Conservation (phyloP, 2,888 invertebrate species). For the Tenodera sinensis region DNA sequence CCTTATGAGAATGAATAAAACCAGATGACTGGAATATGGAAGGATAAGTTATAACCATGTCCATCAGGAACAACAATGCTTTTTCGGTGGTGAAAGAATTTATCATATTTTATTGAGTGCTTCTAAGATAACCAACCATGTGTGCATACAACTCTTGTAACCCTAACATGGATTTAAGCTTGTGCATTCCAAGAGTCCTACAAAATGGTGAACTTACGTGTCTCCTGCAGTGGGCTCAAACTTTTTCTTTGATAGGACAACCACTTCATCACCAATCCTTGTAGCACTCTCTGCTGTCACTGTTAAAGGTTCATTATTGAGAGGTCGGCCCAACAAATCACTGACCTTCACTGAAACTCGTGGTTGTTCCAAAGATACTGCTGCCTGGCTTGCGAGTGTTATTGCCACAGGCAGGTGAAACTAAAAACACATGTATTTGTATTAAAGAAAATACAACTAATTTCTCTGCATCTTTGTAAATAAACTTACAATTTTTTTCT, state of each 20-base stretch:
- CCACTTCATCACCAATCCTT: slow-evolving; percentile 67
- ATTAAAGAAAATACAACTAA: background rate
- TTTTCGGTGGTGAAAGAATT: too few species aligned
- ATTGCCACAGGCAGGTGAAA: slow-evolving; percentile 80
- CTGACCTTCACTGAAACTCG: slow-evolving; percentile 67
- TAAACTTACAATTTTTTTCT: too few species aligned
- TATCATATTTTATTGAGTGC: too few species aligned
- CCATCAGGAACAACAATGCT: too few species aligned
- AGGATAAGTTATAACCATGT: too few species aligned
- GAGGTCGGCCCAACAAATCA: slow-evolving; percentile 69
- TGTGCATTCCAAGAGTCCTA: background rate
- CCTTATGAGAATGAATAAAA: too few species aligned
- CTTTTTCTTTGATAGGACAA: slow-evolving; percentile 62
- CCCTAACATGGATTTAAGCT: too few species aligned
- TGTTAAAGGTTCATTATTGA: slow-evolving; percentile 56
- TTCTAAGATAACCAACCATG: too few species aligned
- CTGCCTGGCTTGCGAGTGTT: slow-evolving; percentile 71
- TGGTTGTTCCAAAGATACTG: slow-evolving; percentile 72
- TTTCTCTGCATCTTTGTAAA: too few species aligned
- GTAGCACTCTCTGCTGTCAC: slow-evolving; percentile 76
- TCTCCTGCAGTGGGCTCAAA: slow-evolving; percentile 45
- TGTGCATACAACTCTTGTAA: too few species aligned
- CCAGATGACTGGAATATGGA: too few species aligned
- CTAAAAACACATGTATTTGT: slow-evolving; percentile 42
- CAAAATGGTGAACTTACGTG: slow-evolving; percentile 40